Conservation (phyloP, 1,140 invertebrate species). For the Diabrotica virgifera region DNA sequence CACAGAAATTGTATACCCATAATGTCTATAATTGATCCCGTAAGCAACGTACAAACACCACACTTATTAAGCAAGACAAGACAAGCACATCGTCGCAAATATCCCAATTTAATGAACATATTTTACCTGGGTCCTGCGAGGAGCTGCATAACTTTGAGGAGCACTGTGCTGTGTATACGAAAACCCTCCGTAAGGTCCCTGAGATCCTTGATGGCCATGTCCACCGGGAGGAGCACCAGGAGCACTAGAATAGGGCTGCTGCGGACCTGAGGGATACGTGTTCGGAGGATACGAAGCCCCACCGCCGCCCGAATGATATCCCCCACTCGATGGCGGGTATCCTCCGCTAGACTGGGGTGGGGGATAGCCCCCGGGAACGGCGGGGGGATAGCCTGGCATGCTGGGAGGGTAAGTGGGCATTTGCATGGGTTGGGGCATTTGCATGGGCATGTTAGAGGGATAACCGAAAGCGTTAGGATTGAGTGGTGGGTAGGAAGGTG, state of each 20-base stretch:
- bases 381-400: constrained; percentile 11
- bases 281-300: constrained; percentile 6
- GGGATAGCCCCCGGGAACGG: constrained; percentile 20
- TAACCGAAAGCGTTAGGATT: constrained; percentile 43
- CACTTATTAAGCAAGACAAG: no score
- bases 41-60: no score
- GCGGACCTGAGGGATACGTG: constrained; percentile 10
- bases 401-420: constrained; percentile 28
- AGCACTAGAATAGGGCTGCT: constrained; percentile 26
- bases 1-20: no score
- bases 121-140: background rate
- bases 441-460: constrained; percentile 40
- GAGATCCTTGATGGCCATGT: constrained; percentile 19
- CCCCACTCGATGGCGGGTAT: constrained; percentile 24
- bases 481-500: constrained; percentile 37
- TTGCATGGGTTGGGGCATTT: constrained; percentile 44
- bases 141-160: constrained; percentile 16
- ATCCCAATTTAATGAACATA: no score
- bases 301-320: constrained; percentile 25
- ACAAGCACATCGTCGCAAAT: no score
- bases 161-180: constrained; percentile 20
- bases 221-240: constrained; percentile 14
- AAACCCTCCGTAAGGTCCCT: constrained; percentile 27
- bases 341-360: constrained; percentile 24
- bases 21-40: no score